These are phyloP conservation scores for Prunella strophiata DNA, from an alignment of 2,797 vertebrate species.

Conservation along the genomic window DNA sequence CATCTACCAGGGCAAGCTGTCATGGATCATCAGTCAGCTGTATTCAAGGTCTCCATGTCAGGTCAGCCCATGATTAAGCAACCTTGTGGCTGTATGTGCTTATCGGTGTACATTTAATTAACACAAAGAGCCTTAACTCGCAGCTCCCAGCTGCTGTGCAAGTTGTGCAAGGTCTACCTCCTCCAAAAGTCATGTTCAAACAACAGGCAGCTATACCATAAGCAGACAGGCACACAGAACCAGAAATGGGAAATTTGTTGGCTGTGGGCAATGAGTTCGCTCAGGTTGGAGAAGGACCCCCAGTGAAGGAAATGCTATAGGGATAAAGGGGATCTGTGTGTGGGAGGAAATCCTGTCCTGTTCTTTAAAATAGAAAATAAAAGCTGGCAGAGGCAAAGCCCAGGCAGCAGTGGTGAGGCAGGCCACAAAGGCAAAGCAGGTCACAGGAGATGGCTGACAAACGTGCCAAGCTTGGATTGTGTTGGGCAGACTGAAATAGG, in stretches of 20 bases:
- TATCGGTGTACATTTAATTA: not conserved
- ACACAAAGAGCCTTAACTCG: not conserved
- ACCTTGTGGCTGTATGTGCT: not conserved
- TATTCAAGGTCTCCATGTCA: not conserved
- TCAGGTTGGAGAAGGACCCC: not conserved
- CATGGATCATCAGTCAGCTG: not conserved
- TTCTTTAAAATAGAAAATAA: conserved; percentile 22
- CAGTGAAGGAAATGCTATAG: not conserved
- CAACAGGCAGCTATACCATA: not conserved
- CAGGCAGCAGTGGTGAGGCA: not conserved
- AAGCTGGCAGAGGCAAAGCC: not conserved
- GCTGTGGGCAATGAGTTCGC: rapidly evolving
- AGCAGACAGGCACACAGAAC: not conserved
- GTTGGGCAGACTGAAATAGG: not conserved
- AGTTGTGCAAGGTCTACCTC: not conserved
- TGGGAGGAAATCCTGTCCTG: not conserved
- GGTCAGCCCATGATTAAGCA: not conserved
- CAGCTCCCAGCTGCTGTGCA: not conserved
- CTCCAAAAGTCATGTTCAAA: not conserved
- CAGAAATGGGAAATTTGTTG: not conserved
- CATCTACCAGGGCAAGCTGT: not conserved
- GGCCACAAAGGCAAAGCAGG: not conserved
- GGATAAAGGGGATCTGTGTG: not conserved
- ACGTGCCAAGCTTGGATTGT: not conserved
- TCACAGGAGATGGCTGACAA: not conserved